Conservation (phyloP, 2,888 invertebrate genomes). For the Oxystoma pomonae region DNA sequence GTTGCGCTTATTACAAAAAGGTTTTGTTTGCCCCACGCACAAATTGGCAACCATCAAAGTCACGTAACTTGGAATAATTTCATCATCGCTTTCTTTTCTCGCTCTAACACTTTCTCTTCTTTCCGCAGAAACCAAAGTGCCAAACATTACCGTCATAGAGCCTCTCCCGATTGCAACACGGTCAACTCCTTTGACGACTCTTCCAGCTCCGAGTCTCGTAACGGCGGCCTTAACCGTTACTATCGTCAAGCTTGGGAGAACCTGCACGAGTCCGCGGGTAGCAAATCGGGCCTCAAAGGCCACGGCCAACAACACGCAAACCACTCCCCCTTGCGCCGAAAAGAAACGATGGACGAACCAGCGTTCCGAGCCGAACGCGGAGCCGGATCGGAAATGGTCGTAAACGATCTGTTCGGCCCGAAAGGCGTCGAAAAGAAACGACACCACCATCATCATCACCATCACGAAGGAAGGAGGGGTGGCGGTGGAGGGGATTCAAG, state of each 20-base stretch:
- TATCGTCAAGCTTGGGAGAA: constrained; percentile 94
- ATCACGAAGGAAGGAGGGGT: constrained; percentile 55
- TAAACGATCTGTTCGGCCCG: constrained; percentile 50
- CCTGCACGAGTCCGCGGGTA: constrained; percentile 74
- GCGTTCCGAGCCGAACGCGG: constrained; percentile 40
- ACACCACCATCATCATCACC: constrained; percentile 76
- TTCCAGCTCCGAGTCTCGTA: constrained; percentile 79
- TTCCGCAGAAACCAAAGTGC: constrained; percentile 79
- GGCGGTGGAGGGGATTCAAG: background rate
- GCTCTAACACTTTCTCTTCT: too few species aligned
- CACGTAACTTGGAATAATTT: too few species aligned
- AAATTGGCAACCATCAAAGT: too few species aligned
- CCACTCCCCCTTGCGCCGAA: constrained; percentile 60
- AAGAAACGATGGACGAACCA: constrained; percentile 69
- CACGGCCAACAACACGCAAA: constrained; percentile 36
- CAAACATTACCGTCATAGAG: constrained; percentile 84
- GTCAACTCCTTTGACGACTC: constrained; percentile 88
- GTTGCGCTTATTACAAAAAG: too few species aligned
- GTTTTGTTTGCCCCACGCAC: too few species aligned
- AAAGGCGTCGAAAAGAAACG: constrained; percentile 58
- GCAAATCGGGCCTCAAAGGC: constrained; percentile 47
- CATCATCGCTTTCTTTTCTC: too few species aligned
- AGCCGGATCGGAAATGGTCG: constrained; percentile 74
- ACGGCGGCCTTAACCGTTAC: constrained; percentile 74
- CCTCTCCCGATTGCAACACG: constrained; percentile 86